These are phyloP conservation scores for Halesus radiatus DNA, from an alignment of 1,140 invertebrate genomes.

Conservation along the genomic window DNA sequence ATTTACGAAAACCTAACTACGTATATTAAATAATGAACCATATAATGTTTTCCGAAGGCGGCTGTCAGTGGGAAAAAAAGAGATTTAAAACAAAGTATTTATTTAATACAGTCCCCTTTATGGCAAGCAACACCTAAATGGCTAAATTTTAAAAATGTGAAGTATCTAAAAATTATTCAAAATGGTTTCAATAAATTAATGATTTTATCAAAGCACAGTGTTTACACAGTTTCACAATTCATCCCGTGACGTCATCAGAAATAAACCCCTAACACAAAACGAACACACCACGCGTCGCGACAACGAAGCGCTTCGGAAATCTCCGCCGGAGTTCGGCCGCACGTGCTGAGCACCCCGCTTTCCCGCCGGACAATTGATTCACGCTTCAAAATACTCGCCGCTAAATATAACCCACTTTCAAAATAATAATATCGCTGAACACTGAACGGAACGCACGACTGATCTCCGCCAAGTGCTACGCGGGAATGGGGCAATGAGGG, in stretches of 20 bases:
- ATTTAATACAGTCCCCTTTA: no score
- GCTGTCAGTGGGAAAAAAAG: no score
- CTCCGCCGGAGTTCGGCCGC: neutral
- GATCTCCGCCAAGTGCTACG: neutral
- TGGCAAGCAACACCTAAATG: no score
- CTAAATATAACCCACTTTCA: slow-evolving; percentile 14
- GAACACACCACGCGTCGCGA: slow-evolving; percentile 1
- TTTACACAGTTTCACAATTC: slow-evolving; percentile 1
- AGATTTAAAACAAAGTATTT: no score
- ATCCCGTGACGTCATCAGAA: neutral
- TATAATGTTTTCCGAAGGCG: no score
- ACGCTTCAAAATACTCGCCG: no score
- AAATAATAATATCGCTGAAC: neutral
- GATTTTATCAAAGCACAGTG: neutral
- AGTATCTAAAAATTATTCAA: no score
- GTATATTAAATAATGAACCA: no score
- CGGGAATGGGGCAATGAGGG: neutral
- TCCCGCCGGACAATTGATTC: slow-evolving; percentile 19
- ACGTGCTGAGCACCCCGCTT: slow-evolving; percentile 23
- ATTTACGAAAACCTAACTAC: no score
- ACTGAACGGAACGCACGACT: neutral
- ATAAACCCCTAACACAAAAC: neutral
- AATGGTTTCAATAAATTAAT: no score
- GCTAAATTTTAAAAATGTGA: no score
- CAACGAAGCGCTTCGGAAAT: neutral